A percentile compares a stretch with the other conserved stretches of the same genome.
Evolutionary conservation across 1,140 invertebrate genomes (phyloP).

Genomic region (Drosophila burlai): DNA sequence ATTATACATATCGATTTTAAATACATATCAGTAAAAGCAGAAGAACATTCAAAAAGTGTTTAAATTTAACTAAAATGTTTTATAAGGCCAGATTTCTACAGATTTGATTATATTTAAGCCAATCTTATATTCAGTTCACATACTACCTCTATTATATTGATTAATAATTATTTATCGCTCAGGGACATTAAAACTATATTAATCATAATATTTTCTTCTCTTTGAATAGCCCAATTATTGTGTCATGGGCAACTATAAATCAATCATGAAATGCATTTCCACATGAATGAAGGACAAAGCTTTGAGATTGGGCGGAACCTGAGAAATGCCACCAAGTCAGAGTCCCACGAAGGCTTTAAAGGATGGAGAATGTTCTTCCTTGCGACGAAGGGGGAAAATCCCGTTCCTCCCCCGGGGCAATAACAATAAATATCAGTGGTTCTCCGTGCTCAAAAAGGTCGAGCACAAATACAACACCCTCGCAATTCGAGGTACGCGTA

Average conservation of each 20-base stretch:
- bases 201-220: constrained; percentile 12
- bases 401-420: constrained; percentile 22
- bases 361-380: background rate
- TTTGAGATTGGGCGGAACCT: constrained; percentile 14
- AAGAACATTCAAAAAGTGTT: background rate
- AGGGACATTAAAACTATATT: background rate
- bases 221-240: constrained; percentile 22
- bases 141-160: background rate
- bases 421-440: constrained; percentile 54
- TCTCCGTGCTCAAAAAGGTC: constrained; percentile 30
- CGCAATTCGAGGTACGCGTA: constrained; percentile 53
- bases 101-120: background rate
- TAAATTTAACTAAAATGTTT: background rate
- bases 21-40: background rate
- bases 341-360: constrained; percentile 30
- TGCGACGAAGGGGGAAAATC: background rate
- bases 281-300: constrained; percentile 21
- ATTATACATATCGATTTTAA: background rate
- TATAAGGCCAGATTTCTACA: background rate
- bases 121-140: background rate
- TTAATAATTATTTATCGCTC: constrained; percentile 7
- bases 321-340: constrained; percentile 33
- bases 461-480: constrained; percentile 37
- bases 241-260: constrained; percentile 34
- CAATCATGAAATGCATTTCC: constrained; percentile 32